These are phyloP conservation scores for Hippoglossus hippoglossus DNA, from an alignment of 2,797 vertebrate genomes.

Conservation along the genomic window DNA sequence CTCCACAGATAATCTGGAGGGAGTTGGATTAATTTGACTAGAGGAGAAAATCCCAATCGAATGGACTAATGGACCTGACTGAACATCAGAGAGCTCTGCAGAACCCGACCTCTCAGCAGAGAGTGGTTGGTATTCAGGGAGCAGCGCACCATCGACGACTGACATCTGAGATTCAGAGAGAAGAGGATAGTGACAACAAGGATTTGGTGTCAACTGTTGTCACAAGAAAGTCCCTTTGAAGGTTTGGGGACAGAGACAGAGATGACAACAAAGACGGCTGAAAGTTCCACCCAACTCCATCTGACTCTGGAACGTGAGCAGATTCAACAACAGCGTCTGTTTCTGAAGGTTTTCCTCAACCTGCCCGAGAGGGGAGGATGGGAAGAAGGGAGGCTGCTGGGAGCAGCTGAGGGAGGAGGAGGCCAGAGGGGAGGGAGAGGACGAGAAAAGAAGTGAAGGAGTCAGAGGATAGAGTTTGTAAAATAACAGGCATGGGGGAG, in stretches of 20 bases:
- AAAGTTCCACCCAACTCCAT: slow-evolving; percentile 16
- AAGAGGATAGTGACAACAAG: slow-evolving; percentile 13
- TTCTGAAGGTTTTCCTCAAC: too few species aligned
- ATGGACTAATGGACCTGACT: not conserved
- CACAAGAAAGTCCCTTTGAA: slow-evolving; percentile 58
- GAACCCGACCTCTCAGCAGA: slow-evolving; percentile 37
- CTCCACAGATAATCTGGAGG: not conserved
- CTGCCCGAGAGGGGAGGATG: too few species aligned
- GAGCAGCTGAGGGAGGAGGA: slow-evolving; percentile 1
- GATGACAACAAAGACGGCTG: slow-evolving; percentile 35
- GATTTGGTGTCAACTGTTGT: slow-evolving; percentile 30
- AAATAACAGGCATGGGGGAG: not conserved
- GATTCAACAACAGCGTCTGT: slow-evolving; percentile 37
- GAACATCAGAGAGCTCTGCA: slow-evolving; percentile 8
- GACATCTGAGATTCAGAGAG: slow-evolving; percentile 30
- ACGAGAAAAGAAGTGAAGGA: not conserved
- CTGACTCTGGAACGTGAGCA: slow-evolving; percentile 26
- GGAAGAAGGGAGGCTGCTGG: slow-evolving; percentile 9
- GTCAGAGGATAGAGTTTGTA: not conserved
- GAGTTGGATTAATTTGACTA: slow-evolving; percentile 21
- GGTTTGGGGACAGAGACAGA: slow-evolving; percentile 25
- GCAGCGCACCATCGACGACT: slow-evolving; percentile 23
- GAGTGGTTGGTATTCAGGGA: slow-evolving; percentile 27
- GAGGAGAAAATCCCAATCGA: not conserved
- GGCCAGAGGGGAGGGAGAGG: not conserved